A percentile compares a stretch with the other conserved stretches of the same genome.
Evolutionary conservation across 2,888 invertebrate genomes (phyloP).

Genomic region (Stramonita haemastoma): DNA sequence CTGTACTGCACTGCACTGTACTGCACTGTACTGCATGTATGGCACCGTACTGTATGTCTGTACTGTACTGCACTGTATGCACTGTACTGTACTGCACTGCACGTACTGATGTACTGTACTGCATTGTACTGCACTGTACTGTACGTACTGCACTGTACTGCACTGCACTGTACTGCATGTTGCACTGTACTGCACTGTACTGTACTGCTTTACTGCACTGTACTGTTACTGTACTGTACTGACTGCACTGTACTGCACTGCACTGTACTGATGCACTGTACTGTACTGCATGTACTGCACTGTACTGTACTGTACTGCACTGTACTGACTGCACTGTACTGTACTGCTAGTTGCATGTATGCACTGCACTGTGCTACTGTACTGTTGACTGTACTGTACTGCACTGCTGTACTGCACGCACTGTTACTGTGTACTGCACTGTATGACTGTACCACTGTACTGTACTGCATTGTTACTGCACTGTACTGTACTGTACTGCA

Average conservation of each 20-base stretch:
- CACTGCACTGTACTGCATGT: not conserved
- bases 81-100: not conserved
- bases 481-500: too few relatives aligned
- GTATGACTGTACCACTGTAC: too few relatives aligned
- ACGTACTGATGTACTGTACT: not conserved
- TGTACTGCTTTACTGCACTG: too few relatives aligned
- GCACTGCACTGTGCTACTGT: too few relatives aligned
- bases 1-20: slow-evolving; percentile 4
- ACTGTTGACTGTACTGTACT: too few relatives aligned
- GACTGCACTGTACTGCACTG: not conserved
- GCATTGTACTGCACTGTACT: slow-evolving; percentile 8
- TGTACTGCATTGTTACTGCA: too few relatives aligned
- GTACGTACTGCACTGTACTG: not conserved
- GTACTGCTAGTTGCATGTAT: too few relatives aligned
- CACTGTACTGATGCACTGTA: not conserved
- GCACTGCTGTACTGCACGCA: too few relatives aligned
- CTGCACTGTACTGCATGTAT: not conserved
- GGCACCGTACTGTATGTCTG: not conserved
- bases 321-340: too few relatives aligned
- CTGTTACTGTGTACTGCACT: too few relatives aligned
- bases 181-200: not conserved
- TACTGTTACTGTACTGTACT: not conserved
- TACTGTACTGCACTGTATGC: slow-evolving; percentile 3
- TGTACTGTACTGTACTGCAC: slow-evolving; percentile 11
- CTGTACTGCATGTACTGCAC: not conserved